Evolutionary conservation across 2,797 vertebrate species (phyloP), one percentile per base, ranked within the genome.

Genomic region (Pteronotus mesoamericanus): DNA sequence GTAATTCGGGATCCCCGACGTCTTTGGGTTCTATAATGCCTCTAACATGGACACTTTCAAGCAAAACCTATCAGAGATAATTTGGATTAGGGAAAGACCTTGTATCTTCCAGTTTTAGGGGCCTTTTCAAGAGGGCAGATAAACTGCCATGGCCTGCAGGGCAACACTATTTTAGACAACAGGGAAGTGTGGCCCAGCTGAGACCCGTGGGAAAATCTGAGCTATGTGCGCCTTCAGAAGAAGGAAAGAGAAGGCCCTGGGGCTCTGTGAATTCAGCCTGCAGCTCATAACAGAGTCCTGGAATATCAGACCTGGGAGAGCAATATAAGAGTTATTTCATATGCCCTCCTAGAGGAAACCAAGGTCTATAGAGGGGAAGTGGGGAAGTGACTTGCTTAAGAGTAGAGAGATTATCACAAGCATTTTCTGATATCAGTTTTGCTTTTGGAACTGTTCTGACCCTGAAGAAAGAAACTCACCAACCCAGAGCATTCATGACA

Each of bases 381-480:
- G 34, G 29, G 69, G 57, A 89, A 86, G n/a, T 64, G 57, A 93
- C 53, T 91, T 80, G 21, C 10, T 26, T 59, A 96, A 78, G 44
- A 55, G 26, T 74, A 72, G 59, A 83, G 78, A 87, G 92, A 96
- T 89, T 95, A 91, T 71, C 66, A 64, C 0, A 19, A 90, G 26
- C 34, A 44, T 93, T 96, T 90, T 86, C 74, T 89, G 86, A 64
- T 85, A 89, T 3, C 74, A 93, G 0, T 72, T 97, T 69, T 95
- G 74, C 72, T 86, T 94, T 82, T 44, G 86, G 71, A 88, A 91
- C 22, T 21, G 6, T 84, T 91, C 51, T 92, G 74, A 86, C 69
- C 42, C 57, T 55, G 32, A 8, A 34, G n/a, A 74, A 92, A 88
- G 75, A 9, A 87, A 55, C 39, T 32, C 29, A 85, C 15, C 78